Percentiles rank a stretch among this genome's conserved stretches.
Evolutionary conservation across 2,888 invertebrate genomes (phyloP).

Genomic region (Zygaena filipendulae): DNA sequence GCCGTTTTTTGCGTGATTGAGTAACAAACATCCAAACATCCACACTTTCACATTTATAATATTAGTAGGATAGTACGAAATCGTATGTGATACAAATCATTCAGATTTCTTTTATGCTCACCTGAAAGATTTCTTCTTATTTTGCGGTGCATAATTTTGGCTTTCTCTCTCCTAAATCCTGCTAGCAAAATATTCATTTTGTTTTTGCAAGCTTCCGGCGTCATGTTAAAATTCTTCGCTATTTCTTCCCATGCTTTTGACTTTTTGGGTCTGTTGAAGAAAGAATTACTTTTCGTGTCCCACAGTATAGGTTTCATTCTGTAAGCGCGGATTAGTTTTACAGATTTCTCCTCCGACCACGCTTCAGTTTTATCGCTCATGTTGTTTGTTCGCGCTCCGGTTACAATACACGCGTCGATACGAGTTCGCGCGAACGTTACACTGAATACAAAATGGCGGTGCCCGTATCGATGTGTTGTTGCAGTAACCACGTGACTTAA

Average conservation of each 20-base stretch:
- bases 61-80: too few relatives aligned
- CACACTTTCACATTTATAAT: too few relatives aligned
- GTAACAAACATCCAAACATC: too few relatives aligned
- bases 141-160: slow-evolving; percentile 23
- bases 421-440: slow-evolving; percentile 28
- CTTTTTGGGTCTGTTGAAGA: slow-evolving; percentile 26
- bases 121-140: too few relatives aligned
- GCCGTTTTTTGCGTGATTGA: too few relatives aligned
- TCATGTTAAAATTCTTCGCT: slow-evolving; percentile 18
- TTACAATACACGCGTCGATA: slow-evolving; percentile 22
- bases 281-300: slow-evolving; percentile 24
- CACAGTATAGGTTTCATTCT: slow-evolving; percentile 25
- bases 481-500: background rate
- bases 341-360: slow-evolving; percentile 28
- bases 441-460: slow-evolving; percentile 28
- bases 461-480: background rate
- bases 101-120: too few relatives aligned
- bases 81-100: too few relatives aligned
- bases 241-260: slow-evolving; percentile 26
- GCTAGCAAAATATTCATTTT: slow-evolving; percentile 31
- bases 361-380: slow-evolving; percentile 16
- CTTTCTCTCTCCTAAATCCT: slow-evolving; percentile 32
- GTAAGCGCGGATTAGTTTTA: slow-evolving; percentile 28
- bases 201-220: slow-evolving; percentile 24
- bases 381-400: slow-evolving; percentile 19